Conservation (phyloP, 2,113 vertebrate species). For the Pterocles orientalis region DNA sequence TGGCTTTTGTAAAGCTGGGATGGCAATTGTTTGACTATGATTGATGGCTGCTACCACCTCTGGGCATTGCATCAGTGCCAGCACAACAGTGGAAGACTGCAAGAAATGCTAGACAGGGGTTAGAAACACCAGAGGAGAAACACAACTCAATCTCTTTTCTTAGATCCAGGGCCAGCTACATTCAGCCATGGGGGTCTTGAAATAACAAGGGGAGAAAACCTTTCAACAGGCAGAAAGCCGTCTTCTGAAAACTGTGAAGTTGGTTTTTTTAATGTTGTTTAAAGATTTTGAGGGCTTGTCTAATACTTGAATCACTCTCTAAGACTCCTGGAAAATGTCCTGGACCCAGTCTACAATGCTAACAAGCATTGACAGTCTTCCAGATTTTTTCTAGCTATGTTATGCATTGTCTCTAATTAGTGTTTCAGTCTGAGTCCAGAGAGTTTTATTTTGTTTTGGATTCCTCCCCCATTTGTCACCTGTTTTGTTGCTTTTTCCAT, state of each 20-base stretch:
- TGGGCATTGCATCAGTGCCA: not conserved
- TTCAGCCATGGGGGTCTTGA: not conserved
- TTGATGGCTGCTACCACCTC: not conserved
- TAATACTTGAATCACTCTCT: not conserved
- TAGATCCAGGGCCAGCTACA: conserved; percentile 19
- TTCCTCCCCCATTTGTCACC: not conserved
- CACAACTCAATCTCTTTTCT: not conserved
- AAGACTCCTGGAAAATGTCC: not conserved
- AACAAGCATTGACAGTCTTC: not conserved
- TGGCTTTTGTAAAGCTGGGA: not conserved
- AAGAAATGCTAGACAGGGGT: not conserved
- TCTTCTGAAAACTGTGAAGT: not conserved
- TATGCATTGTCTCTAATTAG: conserved; percentile 10
- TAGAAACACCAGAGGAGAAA: conserved; percentile 9
- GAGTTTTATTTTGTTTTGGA: conserved; percentile 10
- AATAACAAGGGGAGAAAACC: not conserved
- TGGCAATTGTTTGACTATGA: not conserved
- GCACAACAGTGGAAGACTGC: not conserved
- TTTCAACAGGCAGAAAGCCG: conserved; percentile 1
- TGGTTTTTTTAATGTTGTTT: not conserved
- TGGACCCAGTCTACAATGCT: not conserved
- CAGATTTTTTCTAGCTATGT: not conserved
- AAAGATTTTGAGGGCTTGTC: not conserved
- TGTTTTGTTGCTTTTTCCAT: not conserved
- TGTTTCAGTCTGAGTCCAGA: not conserved